Base-by-base conservation (phyloP, 2,888 invertebrate species). In the Sisyra terminalis region DNA sequence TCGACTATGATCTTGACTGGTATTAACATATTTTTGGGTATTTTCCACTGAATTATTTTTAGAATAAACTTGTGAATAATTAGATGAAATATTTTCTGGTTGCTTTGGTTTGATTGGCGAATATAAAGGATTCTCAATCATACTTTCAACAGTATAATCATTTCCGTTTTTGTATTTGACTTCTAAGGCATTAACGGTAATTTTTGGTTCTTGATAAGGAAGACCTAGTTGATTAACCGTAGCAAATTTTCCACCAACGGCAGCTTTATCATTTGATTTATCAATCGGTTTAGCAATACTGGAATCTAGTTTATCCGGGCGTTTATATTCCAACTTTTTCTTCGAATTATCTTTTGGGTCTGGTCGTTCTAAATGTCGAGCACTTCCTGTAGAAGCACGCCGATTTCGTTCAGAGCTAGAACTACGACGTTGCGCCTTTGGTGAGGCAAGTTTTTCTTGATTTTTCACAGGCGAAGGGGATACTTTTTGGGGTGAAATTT, bases 181-280 rank as follows among this genome's bases (percentile, higher is more conserved):
- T 18, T 17, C 18, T 39, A 35, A 29, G 9, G 35, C 43, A 14
- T 24, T 43, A 10, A 11, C 18, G 24, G 10, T 15, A 7, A 43
- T 31, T 43, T 38, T 37, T n/a, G 43, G 38, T 16, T 43, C 43
- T 30, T 43, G 16, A 17, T 43, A 38, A 1, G 38, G 38, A 16
- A 42, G 14, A 24, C 42, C 42, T 35, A 24, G 17, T 29, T 42
- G 24, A 24, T 42, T 42, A 10, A 42, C 18, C n/a, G n/a, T 42
- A 35, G 17, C 14, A 29, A 42, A 24, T 29, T 15, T 29, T 9
- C 30, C 31, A 1, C 30, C 30, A n/a, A 10, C n/a, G 4, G 30
- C 31, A 15, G 11, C 30, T 29, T 30, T 29, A 8, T 29, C 30
- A 5, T 29, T 15, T 7, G 13, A n/a, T 13, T 35, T 35, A 35